These are phyloP conservation scores for Zaprionus bogoriensis DNA, from an alignment of 2,888 invertebrate species.

Conservation along the genomic window DNA sequence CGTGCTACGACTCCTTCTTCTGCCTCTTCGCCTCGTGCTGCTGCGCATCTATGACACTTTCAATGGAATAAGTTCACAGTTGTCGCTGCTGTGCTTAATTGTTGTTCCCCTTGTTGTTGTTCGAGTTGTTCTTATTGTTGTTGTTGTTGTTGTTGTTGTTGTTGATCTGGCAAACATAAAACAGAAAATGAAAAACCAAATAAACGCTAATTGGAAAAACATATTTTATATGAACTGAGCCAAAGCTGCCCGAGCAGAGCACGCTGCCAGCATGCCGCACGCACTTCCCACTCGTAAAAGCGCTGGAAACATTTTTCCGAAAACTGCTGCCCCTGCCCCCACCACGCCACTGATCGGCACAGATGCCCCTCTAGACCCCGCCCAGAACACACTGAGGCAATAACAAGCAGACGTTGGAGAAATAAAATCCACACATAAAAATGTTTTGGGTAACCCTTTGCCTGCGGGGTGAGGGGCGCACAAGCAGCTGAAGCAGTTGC, in stretches of 20 bases:
- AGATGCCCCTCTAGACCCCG: not conserved
- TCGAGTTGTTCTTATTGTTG: conserved; percentile 36
- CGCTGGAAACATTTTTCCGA: conserved; percentile 66
- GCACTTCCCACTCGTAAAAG: conserved; percentile 76
- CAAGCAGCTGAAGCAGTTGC: not conserved
- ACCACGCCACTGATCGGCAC: not conserved
- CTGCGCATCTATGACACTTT: conserved; percentile 52
- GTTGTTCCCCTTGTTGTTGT: not conserved
- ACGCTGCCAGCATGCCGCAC: too few species aligned
- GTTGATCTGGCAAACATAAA: conserved; percentile 70
- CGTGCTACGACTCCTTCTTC: not conserved
- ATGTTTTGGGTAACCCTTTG: conserved; percentile 69
- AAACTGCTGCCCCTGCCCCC: conserved; percentile 32
- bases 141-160: conserved; percentile 36
- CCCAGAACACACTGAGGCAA: conserved; percentile 31
- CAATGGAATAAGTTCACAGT: conserved; percentile 50
- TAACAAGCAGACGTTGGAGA: conserved; percentile 62
- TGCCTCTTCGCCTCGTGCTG: not conserved
- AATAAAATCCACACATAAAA: conserved; percentile 63
- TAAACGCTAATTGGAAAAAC: conserved; percentile 78
- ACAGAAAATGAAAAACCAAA: conserved; percentile 77
- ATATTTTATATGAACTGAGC: conserved; percentile 71
- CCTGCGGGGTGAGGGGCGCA: conserved; percentile 1
- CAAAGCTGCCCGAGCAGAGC: conserved; percentile 1
- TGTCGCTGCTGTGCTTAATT: conserved; percentile 43